These are phyloP conservation scores for Agelaius tricolor DNA, from an alignment of 2,113 vertebrate genomes.

Conservation along the genomic window DNA sequence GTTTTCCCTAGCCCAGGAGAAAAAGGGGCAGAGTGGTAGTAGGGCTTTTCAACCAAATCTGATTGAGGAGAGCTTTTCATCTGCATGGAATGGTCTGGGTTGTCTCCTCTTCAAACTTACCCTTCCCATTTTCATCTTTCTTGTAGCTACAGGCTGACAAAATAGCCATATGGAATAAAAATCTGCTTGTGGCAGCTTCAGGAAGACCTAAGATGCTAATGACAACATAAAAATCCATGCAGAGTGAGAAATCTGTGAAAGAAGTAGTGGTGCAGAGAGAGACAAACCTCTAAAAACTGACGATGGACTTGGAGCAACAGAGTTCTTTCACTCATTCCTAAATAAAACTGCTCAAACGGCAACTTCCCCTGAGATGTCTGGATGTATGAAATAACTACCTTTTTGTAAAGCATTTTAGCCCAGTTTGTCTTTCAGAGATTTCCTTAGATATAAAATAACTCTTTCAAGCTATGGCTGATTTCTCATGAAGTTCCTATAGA, in stretches of 20 bases:
- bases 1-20: background rate
- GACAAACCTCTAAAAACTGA: background rate
- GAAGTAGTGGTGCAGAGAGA: background rate
- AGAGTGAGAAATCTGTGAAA: background rate
- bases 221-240: background rate
- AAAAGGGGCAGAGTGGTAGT: background rate
- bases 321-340: background rate
- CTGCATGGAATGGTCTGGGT: background rate
- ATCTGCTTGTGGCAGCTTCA: background rate
- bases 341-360: background rate
- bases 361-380: background rate
- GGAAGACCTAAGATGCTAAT: background rate
- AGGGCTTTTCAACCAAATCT: background rate
- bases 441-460: background rate
- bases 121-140: background rate
- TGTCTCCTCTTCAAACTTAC: background rate
- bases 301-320: background rate
- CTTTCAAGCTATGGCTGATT: background rate
- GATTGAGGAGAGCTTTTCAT: background rate
- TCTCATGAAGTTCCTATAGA: background rate
- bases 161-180: conserved; percentile 5
- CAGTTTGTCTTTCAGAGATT: background rate
- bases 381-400: background rate
- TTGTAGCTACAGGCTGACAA: background rate
- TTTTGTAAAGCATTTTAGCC: background rate